A percentile compares a stretch with the other conserved stretches of the same genome.
Conservation (phyloP, 37 sponge, comb jelly and placozoan genomes). For the Beroe forskalii region DNA sequence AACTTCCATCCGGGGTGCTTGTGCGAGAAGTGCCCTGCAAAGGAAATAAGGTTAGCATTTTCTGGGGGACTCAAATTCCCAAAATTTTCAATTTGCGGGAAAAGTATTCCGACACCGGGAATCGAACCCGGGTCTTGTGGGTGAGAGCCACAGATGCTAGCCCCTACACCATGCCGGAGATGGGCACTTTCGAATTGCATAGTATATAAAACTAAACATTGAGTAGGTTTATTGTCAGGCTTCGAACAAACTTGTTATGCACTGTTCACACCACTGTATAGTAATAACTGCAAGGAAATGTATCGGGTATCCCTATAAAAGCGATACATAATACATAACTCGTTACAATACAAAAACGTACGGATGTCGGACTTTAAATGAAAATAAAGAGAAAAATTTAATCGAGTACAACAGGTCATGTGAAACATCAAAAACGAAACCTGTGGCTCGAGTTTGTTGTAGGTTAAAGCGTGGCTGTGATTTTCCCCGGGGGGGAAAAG, state of each 20-base stretch:
- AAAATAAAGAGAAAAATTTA: too few relatives aligned
- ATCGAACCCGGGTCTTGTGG: conserved; percentile 67
- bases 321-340: too few relatives aligned
- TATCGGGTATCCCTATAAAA: too few relatives aligned
- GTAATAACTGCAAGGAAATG: too few relatives aligned
- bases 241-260: neutral
- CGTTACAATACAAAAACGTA: too few relatives aligned
- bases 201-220: neutral
- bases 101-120: conserved; percentile 64
- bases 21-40: conserved; percentile 58
- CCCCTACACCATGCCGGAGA: conserved; percentile 67
- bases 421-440: too few relatives aligned
- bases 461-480: too few relatives aligned
- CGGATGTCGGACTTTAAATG: too few relatives aligned
- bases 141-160: conserved; percentile 67
- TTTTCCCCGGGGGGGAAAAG: too few relatives aligned
- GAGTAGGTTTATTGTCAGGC: neutral
- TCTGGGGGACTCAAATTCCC: neutral
- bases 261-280: neutral
- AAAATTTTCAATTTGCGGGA: neutral
- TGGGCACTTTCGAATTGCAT: neutral
- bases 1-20: conserved; percentile 65
- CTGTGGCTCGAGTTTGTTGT: too few relatives aligned
- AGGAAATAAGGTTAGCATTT: neutral
- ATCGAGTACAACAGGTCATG: too few relatives aligned